Conservation (phyloP, 2,113 vertebrate species). For the Eurystomus gularis region DNA sequence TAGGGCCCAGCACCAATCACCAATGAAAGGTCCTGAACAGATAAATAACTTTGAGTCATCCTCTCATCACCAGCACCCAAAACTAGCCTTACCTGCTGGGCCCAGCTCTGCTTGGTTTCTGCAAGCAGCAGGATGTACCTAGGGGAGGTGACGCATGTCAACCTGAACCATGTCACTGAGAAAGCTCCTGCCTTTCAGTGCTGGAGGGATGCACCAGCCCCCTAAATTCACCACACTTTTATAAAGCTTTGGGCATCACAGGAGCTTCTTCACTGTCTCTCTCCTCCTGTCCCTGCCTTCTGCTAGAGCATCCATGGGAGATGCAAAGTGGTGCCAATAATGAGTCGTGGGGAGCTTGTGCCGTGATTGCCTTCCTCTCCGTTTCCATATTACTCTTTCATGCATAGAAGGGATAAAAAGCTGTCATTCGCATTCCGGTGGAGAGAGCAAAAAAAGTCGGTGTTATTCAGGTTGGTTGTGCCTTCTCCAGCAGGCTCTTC, state of each 20-base stretch:
- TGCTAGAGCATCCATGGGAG: neutral
- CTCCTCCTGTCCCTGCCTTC: neutral
- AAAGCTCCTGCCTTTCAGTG: neutral
- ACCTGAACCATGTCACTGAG: neutral
- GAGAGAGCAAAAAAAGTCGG: neutral
- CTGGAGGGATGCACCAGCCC: neutral
- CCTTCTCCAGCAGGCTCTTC: neutral
- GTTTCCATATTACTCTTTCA: neutral
- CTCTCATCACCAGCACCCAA: neutral
- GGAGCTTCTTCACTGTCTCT: neutral
- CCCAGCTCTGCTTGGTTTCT: neutral
- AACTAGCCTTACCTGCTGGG: neutral
- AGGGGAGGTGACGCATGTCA: neutral
- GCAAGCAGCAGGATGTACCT: neutral
- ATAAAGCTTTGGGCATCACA: rapidly evolving
- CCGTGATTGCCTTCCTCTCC: neutral
- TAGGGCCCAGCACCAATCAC: neutral
- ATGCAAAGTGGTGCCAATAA: neutral
- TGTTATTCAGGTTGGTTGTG: neutral
- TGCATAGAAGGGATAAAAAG: neutral
- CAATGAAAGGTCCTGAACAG: neutral
- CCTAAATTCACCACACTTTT: neutral
- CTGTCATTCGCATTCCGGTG: neutral
- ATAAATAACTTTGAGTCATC: neutral
- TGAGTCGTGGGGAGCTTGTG: neutral